Conservation (phyloP, 1,140 invertebrate genomes). For the Psilanteris sp. region DNA sequence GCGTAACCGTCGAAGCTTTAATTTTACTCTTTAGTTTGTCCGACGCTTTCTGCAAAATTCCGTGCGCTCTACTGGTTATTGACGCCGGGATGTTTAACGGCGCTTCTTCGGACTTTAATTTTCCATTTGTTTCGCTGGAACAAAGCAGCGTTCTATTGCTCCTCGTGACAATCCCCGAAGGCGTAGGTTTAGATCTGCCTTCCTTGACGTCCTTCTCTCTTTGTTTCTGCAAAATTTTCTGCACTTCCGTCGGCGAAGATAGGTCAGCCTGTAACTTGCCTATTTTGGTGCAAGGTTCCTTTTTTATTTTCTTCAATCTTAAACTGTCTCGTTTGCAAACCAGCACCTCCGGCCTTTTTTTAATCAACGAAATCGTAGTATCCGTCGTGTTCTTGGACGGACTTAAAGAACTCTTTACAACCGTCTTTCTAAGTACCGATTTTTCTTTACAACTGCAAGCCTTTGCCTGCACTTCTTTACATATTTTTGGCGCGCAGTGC, state of each 20-base stretch:
- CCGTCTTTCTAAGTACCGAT: constrained; percentile 8
- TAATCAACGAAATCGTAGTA: constrained; percentile 3
- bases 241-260: constrained; percentile 82
- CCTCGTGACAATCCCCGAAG: constrained; percentile 73
- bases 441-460: constrained; percentile 40
- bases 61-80: constrained; percentile 78
- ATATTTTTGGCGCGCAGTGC: constrained; percentile 49
- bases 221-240: constrained; percentile 80
- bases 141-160: constrained; percentile 74
- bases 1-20: neutral
- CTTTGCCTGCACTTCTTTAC: constrained; percentile 34
- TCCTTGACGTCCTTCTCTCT: constrained; percentile 60
- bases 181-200: constrained; percentile 53
- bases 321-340: constrained; percentile 55
- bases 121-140: constrained; percentile 63
- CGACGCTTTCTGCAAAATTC: constrained; percentile 70
- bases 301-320: constrained; percentile 64
- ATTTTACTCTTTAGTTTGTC: constrained; percentile 50
- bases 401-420: constrained; percentile 23
- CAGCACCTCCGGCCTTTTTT: constrained; percentile 16
- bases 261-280: constrained; percentile 79
- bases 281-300: constrained; percentile 70
- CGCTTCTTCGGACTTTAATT: constrained; percentile 75
- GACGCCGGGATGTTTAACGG: constrained; percentile 76
- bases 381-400: constrained; percentile 12